Percentiles rank a stretch among this genome's conserved stretches.
phyloP scores from a whole-genome alignment of 2,888 invertebrate species.

The Melangyna quadrimaculata region DNA sequence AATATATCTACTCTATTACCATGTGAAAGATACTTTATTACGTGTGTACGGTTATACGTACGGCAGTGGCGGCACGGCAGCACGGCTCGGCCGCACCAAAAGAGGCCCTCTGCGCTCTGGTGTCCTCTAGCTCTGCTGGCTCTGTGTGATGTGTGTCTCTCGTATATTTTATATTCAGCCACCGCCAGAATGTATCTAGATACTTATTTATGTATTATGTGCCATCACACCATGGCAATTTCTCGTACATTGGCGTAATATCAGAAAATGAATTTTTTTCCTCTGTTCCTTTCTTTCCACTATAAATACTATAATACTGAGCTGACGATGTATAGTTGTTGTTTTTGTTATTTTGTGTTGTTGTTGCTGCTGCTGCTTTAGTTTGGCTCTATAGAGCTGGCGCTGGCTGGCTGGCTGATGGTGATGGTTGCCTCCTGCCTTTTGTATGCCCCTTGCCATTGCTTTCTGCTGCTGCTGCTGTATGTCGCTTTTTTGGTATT shows the following conservation, averaged over 20 bases:
- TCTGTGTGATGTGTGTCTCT: slow-evolving; percentile 57
- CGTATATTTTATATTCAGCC: slow-evolving; percentile 72
- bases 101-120: slow-evolving; percentile 62
- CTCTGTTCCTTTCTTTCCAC: slow-evolving; percentile 64
- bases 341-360: slow-evolving; percentile 1
- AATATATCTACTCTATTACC: slow-evolving; percentile 58
- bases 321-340: slow-evolving; percentile 22
- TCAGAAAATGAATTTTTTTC: slow-evolving; percentile 33
- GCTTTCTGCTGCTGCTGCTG: slow-evolving; percentile 60
- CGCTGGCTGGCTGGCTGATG: slow-evolving; percentile 37
- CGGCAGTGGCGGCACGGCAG: slow-evolving; percentile 10
- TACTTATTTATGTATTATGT: slow-evolving; percentile 72
- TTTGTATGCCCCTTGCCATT: background rate
- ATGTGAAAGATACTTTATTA: slow-evolving; percentile 71
- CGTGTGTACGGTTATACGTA: slow-evolving; percentile 49
- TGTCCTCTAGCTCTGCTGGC: background rate
- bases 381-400: slow-evolving; percentile 57
- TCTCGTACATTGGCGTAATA: slow-evolving; percentile 68
- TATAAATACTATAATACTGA: slow-evolving; percentile 37
- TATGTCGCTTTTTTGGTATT: slow-evolving; percentile 68
- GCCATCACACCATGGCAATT: slow-evolving; percentile 71
- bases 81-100: slow-evolving; percentile 6
- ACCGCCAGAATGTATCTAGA: slow-evolving; percentile 71
- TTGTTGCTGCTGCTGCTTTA: slow-evolving; percentile 45
- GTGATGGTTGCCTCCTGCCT: slow-evolving; percentile 38